A percentile compares a stretch with the other conserved stretches of the same genome.
These are phyloP conservation scores for Aphis gossypii DNA, from an alignment of 1,140 invertebrate species.

Conservation along the genomic window DNA sequence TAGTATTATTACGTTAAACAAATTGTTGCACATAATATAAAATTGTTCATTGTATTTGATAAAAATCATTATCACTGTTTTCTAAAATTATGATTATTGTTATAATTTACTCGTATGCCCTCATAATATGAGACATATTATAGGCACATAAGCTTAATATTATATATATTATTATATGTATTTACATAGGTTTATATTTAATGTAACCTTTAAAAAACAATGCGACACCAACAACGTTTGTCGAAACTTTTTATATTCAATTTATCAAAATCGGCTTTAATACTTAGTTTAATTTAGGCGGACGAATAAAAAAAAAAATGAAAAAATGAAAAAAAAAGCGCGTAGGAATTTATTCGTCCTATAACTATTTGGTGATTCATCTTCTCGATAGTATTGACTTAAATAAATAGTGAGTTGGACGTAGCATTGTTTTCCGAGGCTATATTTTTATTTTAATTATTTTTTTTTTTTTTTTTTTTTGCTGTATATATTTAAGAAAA, in stretches of 20 bases:
- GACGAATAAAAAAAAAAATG: background rate
- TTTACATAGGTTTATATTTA: background rate
- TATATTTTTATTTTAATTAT: background rate
- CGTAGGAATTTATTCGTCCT: background rate
- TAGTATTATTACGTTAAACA: conserved; percentile 44
- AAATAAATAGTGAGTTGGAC: conserved; percentile 1
- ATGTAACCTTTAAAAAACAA: conserved; percentile 23
- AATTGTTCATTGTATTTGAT: conserved; percentile 49
- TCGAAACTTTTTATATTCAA: conserved; percentile 22
- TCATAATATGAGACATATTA: background rate
- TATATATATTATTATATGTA: conserved; percentile 12
- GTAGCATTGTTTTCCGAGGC: conserved; percentile 32
- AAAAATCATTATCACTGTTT: conserved; percentile 51
- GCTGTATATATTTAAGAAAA: conserved; percentile 28
- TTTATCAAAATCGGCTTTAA: conserved; percentile 14
- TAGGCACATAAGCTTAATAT: background rate
- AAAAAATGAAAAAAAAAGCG: background rate
- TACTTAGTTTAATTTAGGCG: conserved; percentile 12
- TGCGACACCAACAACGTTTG: background rate
- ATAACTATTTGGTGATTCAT: background rate
- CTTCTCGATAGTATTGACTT: conserved; percentile 9
- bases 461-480: background rate
- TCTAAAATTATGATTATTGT: conserved; percentile 40
- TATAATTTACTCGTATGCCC: conserved; percentile 42
- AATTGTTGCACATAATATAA: conserved; percentile 53